Conservation (phyloP, 1,140 invertebrate genomes). For the Phocides pigmalion region DNA sequence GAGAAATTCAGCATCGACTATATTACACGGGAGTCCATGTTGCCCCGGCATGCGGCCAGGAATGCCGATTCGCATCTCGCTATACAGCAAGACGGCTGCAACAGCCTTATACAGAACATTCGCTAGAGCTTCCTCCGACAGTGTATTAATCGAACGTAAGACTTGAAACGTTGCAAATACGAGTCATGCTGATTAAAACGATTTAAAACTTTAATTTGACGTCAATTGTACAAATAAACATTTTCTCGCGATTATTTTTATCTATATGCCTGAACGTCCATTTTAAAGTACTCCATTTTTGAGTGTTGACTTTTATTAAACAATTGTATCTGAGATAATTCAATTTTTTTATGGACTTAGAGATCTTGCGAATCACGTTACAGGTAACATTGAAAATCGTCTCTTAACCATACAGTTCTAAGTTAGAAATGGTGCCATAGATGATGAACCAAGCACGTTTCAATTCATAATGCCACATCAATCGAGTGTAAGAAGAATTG, state of each 20-base stretch:
- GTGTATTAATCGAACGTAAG: neutral
- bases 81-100: constrained; percentile 9
- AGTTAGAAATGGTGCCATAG: neutral
- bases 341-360: no score
- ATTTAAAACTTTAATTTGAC: neutral
- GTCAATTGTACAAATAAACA: constrained; percentile 1
- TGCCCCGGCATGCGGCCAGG: constrained; percentile 28
- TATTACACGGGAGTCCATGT: constrained; percentile 23
- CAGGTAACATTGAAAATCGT: no score
- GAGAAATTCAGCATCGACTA: constrained; percentile 18
- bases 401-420: no score
- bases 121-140: neutral
- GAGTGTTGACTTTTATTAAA: no score
- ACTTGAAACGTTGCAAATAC: neutral
- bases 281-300: no score
- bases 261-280: no score
- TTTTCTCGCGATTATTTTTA: no score
- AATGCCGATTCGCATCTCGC: constrained; percentile 25
- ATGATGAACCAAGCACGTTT: neutral
- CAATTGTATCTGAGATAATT: no score
- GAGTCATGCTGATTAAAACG: neutral
- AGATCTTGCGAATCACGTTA: no score
- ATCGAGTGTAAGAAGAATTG: neutral
- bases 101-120: neutral
- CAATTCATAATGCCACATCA: neutral